These are phyloP conservation scores for Rhynchophorus ferrugineus DNA, from an alignment of 1,140 invertebrate species.

Conservation along the genomic window DNA sequence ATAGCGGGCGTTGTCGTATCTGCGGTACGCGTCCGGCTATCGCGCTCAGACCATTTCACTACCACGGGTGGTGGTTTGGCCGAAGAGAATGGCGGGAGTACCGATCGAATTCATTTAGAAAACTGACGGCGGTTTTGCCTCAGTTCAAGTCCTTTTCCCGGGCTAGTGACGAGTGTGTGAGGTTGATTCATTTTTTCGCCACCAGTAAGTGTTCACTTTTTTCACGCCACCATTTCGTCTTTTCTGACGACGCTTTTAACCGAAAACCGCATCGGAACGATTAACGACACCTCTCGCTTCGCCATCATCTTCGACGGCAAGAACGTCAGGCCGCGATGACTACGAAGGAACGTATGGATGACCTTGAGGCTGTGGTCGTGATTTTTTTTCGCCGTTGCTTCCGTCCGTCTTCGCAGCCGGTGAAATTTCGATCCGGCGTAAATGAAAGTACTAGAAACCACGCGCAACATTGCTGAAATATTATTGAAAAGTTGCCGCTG, in stretches of 20 bases:
- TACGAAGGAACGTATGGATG: no score
- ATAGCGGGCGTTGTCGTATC: neutral
- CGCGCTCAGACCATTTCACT: slow-evolving; percentile 15
- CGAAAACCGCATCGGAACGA: neutral
- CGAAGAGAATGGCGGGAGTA: slow-evolving; percentile 17
- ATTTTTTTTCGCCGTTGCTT: no score
- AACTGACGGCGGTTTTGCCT: slow-evolving; percentile 17
- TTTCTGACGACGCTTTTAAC: neutral
- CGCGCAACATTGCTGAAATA: no score
- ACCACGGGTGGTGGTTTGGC: slow-evolving; percentile 11
- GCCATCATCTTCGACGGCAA: no score
- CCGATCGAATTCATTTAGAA: slow-evolving; percentile 22
- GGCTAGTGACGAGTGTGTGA: slow-evolving; percentile 18
- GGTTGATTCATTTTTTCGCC: slow-evolving; percentile 14
- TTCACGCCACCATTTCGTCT: neutral
- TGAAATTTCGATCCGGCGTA: no score
- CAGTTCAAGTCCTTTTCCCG: slow-evolving; percentile 19
- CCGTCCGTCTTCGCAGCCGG: no score
- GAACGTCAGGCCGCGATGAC: no score
- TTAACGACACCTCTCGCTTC: no score
- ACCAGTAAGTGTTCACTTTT: slow-evolving; percentile 18
- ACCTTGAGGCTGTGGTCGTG: no score
- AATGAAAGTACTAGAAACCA: no score
- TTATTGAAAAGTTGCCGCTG: no score
- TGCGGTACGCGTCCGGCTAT: slow-evolving; percentile 11